Base-by-base conservation (phyloP, 2,113 vertebrate genomes). In the Chaetodon auriga region DNA sequence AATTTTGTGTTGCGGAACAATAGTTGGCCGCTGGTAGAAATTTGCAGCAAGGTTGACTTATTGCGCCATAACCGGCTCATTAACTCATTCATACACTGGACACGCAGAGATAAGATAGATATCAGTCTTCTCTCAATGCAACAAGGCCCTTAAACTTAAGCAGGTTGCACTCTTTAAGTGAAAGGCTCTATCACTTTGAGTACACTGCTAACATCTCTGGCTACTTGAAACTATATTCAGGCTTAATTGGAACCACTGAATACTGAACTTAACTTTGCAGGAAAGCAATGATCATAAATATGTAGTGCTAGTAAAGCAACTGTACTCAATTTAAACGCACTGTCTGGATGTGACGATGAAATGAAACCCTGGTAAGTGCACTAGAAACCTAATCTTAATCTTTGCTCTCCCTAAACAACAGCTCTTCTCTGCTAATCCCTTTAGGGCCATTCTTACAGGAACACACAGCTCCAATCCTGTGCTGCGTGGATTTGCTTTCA, bases 301-400 rank as follows among this genome's bases (percentile, higher is more conserved):
- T 69, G 45, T 53, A 45, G 61, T 65, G 45, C 55, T 46, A 15
- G 45, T 45, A 41, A n/a, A 10, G 35, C 21, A 75, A 55, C 68
- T 74, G 62, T 43, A 55, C 51, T 62, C 35, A 57, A 51, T 76
- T 58, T 43, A 53, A 75, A 72, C 51, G 45, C 21, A 21, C 58
- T 8, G 43, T 68, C 11, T 74, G 43, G 48, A 75, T 57, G 57
- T 61, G 79, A 71, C 45, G 63, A 61, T 77, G 83, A 87, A 92
- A 87, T 38, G 21, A 83, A 89, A 87, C 69, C 76, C 74, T 23
- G 78, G 55, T 70, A 57, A 73, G 45, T 86, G 68, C 65, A 62
- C 79, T 53, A 77, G 90, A 85, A 91, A 91, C 81, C 71, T 78
- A 70, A 89, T 83, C 91, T 85, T 90, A 89, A 91, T 82, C 88